Conservation (phyloP, 2,797 vertebrate genomes). For the Myioborus melanocephalus region DNA sequence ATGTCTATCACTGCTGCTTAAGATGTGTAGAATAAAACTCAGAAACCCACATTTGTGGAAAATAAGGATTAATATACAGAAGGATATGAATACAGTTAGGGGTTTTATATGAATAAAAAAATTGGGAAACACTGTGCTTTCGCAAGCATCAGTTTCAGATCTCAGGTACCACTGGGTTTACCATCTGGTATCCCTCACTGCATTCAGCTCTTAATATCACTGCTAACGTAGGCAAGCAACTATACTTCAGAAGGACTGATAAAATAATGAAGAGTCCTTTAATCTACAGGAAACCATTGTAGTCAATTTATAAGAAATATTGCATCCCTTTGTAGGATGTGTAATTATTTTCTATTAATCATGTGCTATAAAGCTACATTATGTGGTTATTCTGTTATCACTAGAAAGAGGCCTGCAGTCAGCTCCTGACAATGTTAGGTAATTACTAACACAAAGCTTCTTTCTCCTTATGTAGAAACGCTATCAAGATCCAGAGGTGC, state of each 20-base stretch:
- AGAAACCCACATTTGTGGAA: neutral
- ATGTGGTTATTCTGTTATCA: constrained; percentile 83
- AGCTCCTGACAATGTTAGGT: constrained; percentile 81
- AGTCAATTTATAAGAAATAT: constrained; percentile 87
- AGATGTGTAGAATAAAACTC: neutral
- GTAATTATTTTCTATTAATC: constrained; percentile 88
- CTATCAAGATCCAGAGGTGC: constrained; percentile 78
- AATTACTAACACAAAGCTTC: constrained; percentile 82
- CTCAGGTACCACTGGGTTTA: constrained; percentile 62
- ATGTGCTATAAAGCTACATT: constrained; percentile 83
- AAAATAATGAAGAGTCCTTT: constrained; percentile 86
- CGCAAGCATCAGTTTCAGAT: neutral
- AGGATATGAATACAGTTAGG: neutral
- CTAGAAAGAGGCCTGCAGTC: constrained; percentile 82
- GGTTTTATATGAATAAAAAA: neutral
- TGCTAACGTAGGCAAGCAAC: constrained; percentile 71
- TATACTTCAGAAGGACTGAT: constrained; percentile 79
- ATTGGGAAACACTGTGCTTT: neutral
- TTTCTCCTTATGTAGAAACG: constrained; percentile 74
- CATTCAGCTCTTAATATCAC: constrained; percentile 61
- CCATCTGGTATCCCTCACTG: constrained; percentile 74
- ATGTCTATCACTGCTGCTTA: neutral
- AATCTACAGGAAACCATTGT: constrained; percentile 85
- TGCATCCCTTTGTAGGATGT: constrained; percentile 83
- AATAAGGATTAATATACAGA: neutral